A percentile compares a stretch with the other conserved stretches of the same genome.
Evolutionary conservation across 2,888 invertebrate species (phyloP).

Genomic region (Trichogramma evanescens): DNA sequence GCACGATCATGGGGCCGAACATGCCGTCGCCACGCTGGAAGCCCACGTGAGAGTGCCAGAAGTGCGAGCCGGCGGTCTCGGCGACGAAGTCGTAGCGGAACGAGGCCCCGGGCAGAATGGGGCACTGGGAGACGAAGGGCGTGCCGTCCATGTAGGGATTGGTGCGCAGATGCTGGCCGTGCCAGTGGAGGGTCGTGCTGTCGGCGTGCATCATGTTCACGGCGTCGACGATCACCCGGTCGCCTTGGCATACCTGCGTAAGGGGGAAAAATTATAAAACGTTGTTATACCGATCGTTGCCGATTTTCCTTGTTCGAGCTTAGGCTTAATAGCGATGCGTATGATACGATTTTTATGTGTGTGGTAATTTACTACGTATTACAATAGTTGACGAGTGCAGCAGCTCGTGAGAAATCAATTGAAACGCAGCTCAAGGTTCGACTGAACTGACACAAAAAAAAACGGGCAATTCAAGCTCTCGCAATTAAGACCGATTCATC

Average conservation of each 20-base stretch:
- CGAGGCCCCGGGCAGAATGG: slow-evolving; percentile 66
- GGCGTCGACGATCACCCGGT: slow-evolving; percentile 75
- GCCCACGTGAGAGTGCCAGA: slow-evolving; percentile 75
- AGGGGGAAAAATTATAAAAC: background rate
- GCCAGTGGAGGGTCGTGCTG: slow-evolving; percentile 86
- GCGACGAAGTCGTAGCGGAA: slow-evolving; percentile 73
- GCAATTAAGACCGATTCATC: too few species aligned
- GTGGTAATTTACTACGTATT: background rate
- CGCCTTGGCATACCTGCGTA: slow-evolving; percentile 74
- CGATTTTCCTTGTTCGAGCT: too few species aligned
- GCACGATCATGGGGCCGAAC: slow-evolving; percentile 71
- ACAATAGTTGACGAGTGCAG: background rate
- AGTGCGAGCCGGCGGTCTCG: slow-evolving; percentile 71
- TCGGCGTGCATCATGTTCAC: slow-evolving; percentile 72
- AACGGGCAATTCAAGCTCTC: too few species aligned
- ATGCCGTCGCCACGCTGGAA: slow-evolving; percentile 83
- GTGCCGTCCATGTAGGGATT: slow-evolving; percentile 87
- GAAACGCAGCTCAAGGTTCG: background rate
- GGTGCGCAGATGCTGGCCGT: slow-evolving; percentile 73
- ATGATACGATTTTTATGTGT: background rate
- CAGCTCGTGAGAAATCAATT: background rate
- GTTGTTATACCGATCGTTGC: too few species aligned
- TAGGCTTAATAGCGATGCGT: too few species aligned
- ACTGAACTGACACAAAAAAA: too few species aligned
- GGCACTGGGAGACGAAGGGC: slow-evolving; percentile 78